These are phyloP conservation scores for Mylabris phalerata DNA, from an alignment of 1,140 invertebrate genomes.

Conservation along the genomic window DNA sequence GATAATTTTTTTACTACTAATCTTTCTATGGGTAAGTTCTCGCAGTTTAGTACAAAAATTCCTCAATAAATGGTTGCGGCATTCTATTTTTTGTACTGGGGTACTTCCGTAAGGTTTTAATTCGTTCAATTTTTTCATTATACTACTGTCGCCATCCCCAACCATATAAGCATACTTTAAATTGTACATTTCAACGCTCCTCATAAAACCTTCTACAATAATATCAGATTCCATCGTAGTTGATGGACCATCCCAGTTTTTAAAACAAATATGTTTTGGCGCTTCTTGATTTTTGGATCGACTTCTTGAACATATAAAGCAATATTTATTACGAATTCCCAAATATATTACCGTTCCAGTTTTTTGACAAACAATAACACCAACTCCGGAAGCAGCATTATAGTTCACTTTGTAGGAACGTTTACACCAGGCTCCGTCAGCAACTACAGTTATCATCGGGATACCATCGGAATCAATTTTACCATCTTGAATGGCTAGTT, in stretches of 20 bases:
- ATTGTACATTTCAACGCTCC: constrained; percentile 25
- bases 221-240: constrained; percentile 36
- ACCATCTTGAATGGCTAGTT: too few relatives aligned
- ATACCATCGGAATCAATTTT: too few relatives aligned
- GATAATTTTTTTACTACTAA: not conserved
- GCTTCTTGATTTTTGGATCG: not conserved
- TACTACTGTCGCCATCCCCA: constrained; percentile 27
- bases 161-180: constrained; percentile 29
- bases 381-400: not conserved
- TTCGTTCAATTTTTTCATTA: constrained; percentile 4
- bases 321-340: constrained; percentile 37
- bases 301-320: constrained; percentile 22
- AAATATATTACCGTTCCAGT: constrained; percentile 35
- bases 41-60: constrained; percentile 32
- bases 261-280: constrained; percentile 24
- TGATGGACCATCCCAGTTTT: constrained; percentile 28
- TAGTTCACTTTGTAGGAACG: not conserved
- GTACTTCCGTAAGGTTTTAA: not conserved
- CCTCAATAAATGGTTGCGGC: constrained; percentile 34
- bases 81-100: constrained; percentile 31
- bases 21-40: constrained; percentile 4
- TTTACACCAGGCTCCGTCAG: not conserved
- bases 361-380: not conserved
- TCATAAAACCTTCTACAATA: constrained; percentile 33
- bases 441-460: too few relatives aligned